Base-by-base conservation (phyloP, 1,140 invertebrate species). In the Drosophila punjabiensis region DNA sequence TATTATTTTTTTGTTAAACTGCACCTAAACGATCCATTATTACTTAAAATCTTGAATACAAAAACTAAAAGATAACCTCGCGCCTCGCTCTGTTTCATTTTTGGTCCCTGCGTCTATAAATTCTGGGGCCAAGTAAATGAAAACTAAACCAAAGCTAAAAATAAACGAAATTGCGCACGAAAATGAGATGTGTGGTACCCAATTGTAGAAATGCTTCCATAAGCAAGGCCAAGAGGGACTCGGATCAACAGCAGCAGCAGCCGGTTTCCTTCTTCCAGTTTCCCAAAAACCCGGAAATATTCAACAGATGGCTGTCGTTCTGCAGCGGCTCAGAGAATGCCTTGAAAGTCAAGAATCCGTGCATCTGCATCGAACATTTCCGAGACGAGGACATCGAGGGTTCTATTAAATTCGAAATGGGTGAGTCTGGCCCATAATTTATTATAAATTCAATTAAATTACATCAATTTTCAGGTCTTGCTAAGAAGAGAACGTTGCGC, bases 331-430 rank as follows among this genome's bases (percentile, higher is more conserved):
- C 53, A 14, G 45, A 47, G 45, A 55, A 58, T 18, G 60, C 62
- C n/a, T n/a, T 50, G 1, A 79, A 59, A n/a, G 20, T 50, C 3
- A 88, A 89, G 16, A 84, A 67, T 59, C 65, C 75, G 8, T 76
- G 65, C 53, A 74, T 88, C 33, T 88, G 84, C 55, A 84, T 78
- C 35, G 78, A 84, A 7, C 84, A 88, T 35, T 88, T 88, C n/a
- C 74, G 64, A 30, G 76, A 75, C n/a, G 84, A 89, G 14, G 84
- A 88, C 41, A 89, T 88, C 4, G 81, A 84, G 47, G 84, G 84
- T 2, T 67, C 64, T 10, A 52, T 89, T 1, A 79, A 88, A 30
- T 89, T 81, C 33, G 77, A 88, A 78, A 89, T 88, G 81, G 84
- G 84, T 88, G 35, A 63, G 65, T 9, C 2, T 32, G 7, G 4